Evolutionary conservation across 1,140 invertebrate species (phyloP).

Genomic region (Neodiprion fabricii): DNA sequence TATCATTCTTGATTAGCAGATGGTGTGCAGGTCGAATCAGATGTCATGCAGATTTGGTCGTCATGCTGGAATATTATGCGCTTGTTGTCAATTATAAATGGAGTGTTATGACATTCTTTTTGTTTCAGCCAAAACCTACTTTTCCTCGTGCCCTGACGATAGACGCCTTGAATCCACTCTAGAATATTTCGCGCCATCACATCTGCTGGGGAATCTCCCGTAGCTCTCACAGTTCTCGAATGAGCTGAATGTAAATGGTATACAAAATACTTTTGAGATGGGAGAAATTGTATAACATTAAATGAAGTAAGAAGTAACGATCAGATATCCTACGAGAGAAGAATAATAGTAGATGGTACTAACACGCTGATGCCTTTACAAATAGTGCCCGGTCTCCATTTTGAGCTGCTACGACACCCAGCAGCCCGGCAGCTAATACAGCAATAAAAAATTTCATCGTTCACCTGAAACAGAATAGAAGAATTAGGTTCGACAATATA

Average conservation of each 20-base stretch:
- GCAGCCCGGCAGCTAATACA: constrained; percentile 42
- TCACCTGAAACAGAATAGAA: neutral
- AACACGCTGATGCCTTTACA: constrained; percentile 36
- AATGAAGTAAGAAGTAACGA: neutral
- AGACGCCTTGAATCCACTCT: constrained; percentile 74
- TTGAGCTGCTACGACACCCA: constrained; percentile 38
- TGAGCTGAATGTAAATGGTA: constrained; percentile 31
- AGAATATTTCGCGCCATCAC: constrained; percentile 76
- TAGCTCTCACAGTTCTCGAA: constrained; percentile 41
- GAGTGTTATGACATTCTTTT: constrained; percentile 2
- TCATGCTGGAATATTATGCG: constrained; percentile 15
- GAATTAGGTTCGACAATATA: no score
- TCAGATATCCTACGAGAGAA: neutral
- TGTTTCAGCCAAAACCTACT: constrained; percentile 57
- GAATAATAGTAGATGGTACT: constrained; percentile 24
- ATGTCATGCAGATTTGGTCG: constrained; percentile 12
- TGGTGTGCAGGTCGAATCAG: constrained; percentile 1
- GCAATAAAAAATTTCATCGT: constrained; percentile 18
- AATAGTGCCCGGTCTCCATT: constrained; percentile 40
- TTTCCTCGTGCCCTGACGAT: constrained; percentile 71
- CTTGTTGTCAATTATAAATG: constrained; percentile 3
- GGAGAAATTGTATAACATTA: neutral
- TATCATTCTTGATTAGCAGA: no score
- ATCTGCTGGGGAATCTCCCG: constrained; percentile 59
- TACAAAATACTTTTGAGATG: neutral